Evolutionary conservation across 2,113 vertebrate species (phyloP), one percentile per base, ranked within the genome.

Genomic region (Vidua chalybeata): DNA sequence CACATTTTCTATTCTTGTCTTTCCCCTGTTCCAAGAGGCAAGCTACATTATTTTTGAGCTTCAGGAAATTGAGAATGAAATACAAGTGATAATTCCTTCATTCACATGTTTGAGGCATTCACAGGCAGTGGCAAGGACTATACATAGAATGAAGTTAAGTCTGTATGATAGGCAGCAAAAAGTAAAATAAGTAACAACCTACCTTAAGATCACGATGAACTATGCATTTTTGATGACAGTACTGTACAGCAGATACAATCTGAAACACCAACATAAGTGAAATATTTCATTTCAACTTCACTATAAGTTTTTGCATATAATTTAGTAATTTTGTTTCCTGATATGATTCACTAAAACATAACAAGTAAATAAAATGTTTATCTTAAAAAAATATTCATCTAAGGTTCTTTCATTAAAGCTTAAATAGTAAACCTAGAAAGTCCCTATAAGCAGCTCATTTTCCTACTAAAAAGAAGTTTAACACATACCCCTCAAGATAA

Each of bases 161-260:
- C 55, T 59, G 13, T 23, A 54, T 35, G 19, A 68, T 22, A 95
- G 37, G 11, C 18, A 89, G 33, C 41, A 87, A 90, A 82, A 78
- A 33, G 20, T 48, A 88, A 87, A 85, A 28, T 28, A 49, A 84
- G 22, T 51, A 94, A 59, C 7, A 66, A 59, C 97, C 96, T 97
- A 99, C 99, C 98, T 99, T 99, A 28, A 99, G 98, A 97, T 99
- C 99, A 92, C 99, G 98, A 96, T 99, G 99, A 96, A 99, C 99
- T 97, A 99, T 99, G 97, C 98, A 99, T 90, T 99, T 99, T 92
- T 99, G 99, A 97, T 99, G 99, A 94, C 99, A 99, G 97, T 99
- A 99, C 97, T 99, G 99, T 88, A 99, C 99, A 89, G 99, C 99
- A 97, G 99, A 99, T 46, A 99, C 99, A 94, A 99, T 99, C 99